These are phyloP conservation scores for Pedionomus torquatus DNA, from an alignment of 2,113 vertebrate species.

Conservation along the genomic window DNA sequence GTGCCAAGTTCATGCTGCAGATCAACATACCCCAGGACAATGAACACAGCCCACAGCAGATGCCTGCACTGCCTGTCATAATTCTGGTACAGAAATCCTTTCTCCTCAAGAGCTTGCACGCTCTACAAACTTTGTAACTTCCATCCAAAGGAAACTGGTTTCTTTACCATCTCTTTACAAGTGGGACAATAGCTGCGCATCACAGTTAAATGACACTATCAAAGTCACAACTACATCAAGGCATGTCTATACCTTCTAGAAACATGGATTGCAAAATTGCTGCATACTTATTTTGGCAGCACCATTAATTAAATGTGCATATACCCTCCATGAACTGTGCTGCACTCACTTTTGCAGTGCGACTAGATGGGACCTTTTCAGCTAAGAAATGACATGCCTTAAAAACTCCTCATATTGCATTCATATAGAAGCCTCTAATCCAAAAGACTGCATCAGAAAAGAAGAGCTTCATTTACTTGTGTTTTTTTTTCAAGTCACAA, in stretches of 20 bases:
- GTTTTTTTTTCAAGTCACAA: not conserved
- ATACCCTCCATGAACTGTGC: not conserved
- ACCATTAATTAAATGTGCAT: not conserved
- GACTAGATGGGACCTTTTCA: not conserved
- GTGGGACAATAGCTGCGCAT: not conserved
- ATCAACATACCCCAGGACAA: not conserved
- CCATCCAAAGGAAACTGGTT: not conserved
- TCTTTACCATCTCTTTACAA: not conserved
- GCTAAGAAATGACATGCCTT: constrained; percentile 1
- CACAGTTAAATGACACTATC: not conserved
- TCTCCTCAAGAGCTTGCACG: not conserved
- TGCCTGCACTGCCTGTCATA: not conserved
- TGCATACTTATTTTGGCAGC: not conserved
- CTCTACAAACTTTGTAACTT: not conserved
- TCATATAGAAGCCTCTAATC: not conserved
- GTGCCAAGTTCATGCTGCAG: not conserved
- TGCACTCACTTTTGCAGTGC: not conserved
- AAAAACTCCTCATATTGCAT: not conserved
- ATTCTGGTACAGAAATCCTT: not conserved
- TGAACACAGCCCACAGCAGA: not conserved
- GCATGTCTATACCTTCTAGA: not conserved
- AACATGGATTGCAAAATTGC: not conserved
- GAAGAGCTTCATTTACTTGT: not conserved
- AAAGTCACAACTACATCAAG: not conserved
- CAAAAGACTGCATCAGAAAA: not conserved